A percentile compares a stretch with the other conserved stretches of the same genome.
Conservation (phyloP, 35 echinoderm and acorn worm genomes). For the Holothuria glaberrima region DNA sequence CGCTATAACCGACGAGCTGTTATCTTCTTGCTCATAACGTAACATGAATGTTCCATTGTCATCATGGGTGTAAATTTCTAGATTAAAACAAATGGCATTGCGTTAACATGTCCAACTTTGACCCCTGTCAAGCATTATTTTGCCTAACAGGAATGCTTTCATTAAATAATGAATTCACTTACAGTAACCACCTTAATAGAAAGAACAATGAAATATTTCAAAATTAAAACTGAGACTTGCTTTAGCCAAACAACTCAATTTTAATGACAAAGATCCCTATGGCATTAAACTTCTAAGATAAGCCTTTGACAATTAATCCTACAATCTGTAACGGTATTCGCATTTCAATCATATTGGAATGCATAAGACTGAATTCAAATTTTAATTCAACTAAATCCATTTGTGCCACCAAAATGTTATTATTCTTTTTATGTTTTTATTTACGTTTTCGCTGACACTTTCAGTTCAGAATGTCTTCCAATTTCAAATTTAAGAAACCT, state of each 20-base stretch:
- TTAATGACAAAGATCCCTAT: not conserved
- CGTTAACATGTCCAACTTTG: not conserved
- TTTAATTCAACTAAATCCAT: no score
- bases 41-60: slow-evolving; percentile 11
- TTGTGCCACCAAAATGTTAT: no score
- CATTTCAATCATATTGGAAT: no score
- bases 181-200: not conserved
- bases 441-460: no score
- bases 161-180: not conserved
- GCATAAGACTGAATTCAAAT: no score
- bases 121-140: not conserved
- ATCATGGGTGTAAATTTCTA: not conserved
- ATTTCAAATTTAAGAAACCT: no score
- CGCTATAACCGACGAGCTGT: slow-evolving; percentile 14
- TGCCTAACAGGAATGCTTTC: not conserved
- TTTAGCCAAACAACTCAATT: not conserved
- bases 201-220: not conserved
- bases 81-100: not conserved
- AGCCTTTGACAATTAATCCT: not conserved
- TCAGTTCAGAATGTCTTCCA: no score
- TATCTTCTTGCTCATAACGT: not conserved
- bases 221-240: not conserved
- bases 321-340: no score
- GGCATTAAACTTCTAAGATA: not conserved
- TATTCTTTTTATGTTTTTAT: no score